Base-by-base conservation (phyloP, 92 coral and sea anemone species). In the Zoanthus sociatus region DNA sequence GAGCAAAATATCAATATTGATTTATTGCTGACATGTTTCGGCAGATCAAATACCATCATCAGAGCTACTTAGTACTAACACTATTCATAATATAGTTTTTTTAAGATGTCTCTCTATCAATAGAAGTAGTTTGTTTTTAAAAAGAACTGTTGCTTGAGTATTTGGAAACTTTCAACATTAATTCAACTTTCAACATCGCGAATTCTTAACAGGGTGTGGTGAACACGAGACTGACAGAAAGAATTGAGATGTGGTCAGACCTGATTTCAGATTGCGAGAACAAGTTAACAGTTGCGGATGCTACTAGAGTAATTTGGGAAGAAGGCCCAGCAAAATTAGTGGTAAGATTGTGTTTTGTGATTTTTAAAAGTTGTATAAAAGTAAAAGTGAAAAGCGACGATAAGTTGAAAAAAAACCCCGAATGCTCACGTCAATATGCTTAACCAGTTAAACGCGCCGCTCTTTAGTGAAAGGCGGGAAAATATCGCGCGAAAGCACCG, bases 271-370 rank as follows among this genome's bases (percentile, higher is more conserved):
- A 78, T 63, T 94, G 94, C 86, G 94, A 97, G 78, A 93, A 93
- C 77, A 90, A 89, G 53, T 74, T 87, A 63, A 75, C 91, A n/a
- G 86, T 92, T 47, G 99, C 99, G 56, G 94, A 92, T 31, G 63
- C 79, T 37, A 97, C 99, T 15, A 93, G 93, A 48, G 95, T 83
- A 72, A 95, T 95, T 60, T 97, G 99, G 99, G 91, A 76, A 37
- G 97, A 95, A 69, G 94, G 97, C 71, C 95, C 99, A n/a, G 73
- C 94, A 2, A 93, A 92, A 91, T 88, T 97, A 4, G 79, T 88
- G 78, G 99, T 97, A 73, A 89, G 92, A 85, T 12, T 51, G 31
- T 8, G 6, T 7, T 2, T 69, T 33, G 46, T 69, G 7, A 20
- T 63, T 17, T 20, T 63, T 63, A 63, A 14, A n/a, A 58, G 64